Evolutionary conservation across 2,888 invertebrate species (phyloP).

Genomic region (Eupithecia inturbata): DNA sequence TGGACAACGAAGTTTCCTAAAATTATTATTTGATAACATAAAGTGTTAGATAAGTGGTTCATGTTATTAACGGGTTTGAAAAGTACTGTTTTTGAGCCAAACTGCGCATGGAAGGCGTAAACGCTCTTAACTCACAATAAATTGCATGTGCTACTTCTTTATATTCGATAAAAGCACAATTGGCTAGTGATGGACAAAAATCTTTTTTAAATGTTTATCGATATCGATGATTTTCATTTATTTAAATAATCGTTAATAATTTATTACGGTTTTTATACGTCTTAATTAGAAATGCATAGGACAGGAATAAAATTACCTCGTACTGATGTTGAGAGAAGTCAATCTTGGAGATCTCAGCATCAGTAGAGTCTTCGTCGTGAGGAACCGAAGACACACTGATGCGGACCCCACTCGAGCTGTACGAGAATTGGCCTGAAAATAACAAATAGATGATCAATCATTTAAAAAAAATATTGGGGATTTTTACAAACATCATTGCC

Average conservation of each 20-base stretch:
- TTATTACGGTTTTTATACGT: not conserved
- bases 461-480: not conserved
- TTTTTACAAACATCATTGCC: not conserved
- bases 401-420: slow-evolving; percentile 81
- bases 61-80: no score
- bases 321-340: slow-evolving; percentile 86
- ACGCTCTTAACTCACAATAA: no score
- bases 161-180: not conserved
- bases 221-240: not conserved
- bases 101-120: no score
- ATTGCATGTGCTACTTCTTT: not conserved
- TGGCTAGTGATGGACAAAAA: not conserved
- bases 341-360: slow-evolving; percentile 92
- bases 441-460: not conserved
- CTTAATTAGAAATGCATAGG: not conserved
- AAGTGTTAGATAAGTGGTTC: no score
- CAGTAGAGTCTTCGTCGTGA: slow-evolving; percentile 87
- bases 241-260: not conserved
- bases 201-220: not conserved
- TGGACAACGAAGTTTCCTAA: no score
- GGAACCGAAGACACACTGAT: slow-evolving; percentile 84
- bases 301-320: slow-evolving; percentile 60
- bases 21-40: no score
- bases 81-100: no score
- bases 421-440: slow-evolving; percentile 79